phyloP scores from a whole-genome alignment of 2,797 vertebrate species.

The Cottoperca gobio region DNA sequence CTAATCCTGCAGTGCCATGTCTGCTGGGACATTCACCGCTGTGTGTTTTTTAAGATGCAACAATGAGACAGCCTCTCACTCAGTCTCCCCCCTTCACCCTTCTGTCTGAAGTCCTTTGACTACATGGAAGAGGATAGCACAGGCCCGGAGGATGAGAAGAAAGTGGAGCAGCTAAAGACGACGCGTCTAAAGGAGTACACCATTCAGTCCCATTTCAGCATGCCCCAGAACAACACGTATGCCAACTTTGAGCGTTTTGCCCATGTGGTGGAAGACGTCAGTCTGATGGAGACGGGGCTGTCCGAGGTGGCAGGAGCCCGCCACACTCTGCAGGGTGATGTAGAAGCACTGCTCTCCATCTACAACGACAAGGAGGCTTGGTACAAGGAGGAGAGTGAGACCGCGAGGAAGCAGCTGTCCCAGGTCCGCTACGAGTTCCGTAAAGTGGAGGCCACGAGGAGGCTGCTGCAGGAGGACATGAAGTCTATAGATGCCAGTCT shows the following conservation, averaged over 20 bases:
- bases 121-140: slow-evolving; percentile 77
- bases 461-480: slow-evolving; percentile 87
- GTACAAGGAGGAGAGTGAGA: slow-evolving; percentile 90
- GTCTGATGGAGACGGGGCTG: slow-evolving; percentile 76
- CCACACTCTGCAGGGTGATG: slow-evolving; percentile 85
- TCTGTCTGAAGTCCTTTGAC: slow-evolving; percentile 85
- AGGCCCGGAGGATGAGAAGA: slow-evolving; percentile 72
- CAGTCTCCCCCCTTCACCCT: slow-evolving; percentile 82
- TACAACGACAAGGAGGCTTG: slow-evolving; percentile 91
- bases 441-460: slow-evolving; percentile 86
- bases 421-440: slow-evolving; percentile 88
- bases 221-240: slow-evolving; percentile 92
- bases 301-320: slow-evolving; percentile 76
- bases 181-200: slow-evolving; percentile 92
- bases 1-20: slow-evolving; percentile 59
- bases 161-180: slow-evolving; percentile 88
- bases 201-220: slow-evolving; percentile 90
- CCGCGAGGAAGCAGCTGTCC: slow-evolving; percentile 86
- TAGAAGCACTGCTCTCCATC: slow-evolving; percentile 89
- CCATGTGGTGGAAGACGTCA: slow-evolving; percentile 86
- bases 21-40: slow-evolving; percentile 55
- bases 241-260: slow-evolving; percentile 91
- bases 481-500: slow-evolving; percentile 77
- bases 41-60: slow-evolving; percentile 65
- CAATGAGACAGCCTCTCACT: slow-evolving; percentile 70